Evolutionary conservation across 1,140 invertebrate species (phyloP), one percentile per base, ranked within the genome.

Genomic region (Eriosoma lanigerum): DNA sequence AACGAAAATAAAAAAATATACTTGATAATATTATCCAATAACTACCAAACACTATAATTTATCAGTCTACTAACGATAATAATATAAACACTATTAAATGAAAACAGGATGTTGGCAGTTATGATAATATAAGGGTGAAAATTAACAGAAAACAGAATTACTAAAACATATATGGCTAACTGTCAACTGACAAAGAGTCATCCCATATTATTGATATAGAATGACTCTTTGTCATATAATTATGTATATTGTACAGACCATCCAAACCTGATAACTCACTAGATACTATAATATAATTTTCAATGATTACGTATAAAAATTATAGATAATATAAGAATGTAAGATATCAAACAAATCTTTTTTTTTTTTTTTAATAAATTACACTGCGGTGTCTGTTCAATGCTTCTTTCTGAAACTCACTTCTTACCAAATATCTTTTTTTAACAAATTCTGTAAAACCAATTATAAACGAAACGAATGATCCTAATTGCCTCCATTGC

Each of bases 131-230:
- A 21, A 66, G 66, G 44, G 21, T 48, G 38, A 48, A 48, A 68
- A 68, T 24, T 21, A 48, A 68, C 66, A 68, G 21, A 68, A 68
- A 68, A 68, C 21, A 68, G 21, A 48, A 48, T 68, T 48, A 8
- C 1, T 38, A 48, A 68, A 68, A 68, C 66, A 68, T 44, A 24
- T 68, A 38, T 38, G 8, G 3, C 3, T 38, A 4, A 38, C 8
- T 21, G 38, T 68, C 44, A 3, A 21, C 38, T 68, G n/a, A 68
- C 64, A 68, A 48, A 68, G 44, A 24, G 0, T 6, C 15, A 4
- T 12, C 12, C 1, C 21, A 6, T 46, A 68, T 17, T 5, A 38
- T 46, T 44, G 4, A 13, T 8, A 66, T 44, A 44, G n/a, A n/a
- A n/a, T n/a, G n/a, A n/a, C n/a, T n/a, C 26, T n/a, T 38, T 24